Percentiles rank a stretch among this genome's conserved stretches.
Evolutionary conservation across 2,113 vertebrate genomes (phyloP).

Genomic region (Delphinus delphis): DNA sequence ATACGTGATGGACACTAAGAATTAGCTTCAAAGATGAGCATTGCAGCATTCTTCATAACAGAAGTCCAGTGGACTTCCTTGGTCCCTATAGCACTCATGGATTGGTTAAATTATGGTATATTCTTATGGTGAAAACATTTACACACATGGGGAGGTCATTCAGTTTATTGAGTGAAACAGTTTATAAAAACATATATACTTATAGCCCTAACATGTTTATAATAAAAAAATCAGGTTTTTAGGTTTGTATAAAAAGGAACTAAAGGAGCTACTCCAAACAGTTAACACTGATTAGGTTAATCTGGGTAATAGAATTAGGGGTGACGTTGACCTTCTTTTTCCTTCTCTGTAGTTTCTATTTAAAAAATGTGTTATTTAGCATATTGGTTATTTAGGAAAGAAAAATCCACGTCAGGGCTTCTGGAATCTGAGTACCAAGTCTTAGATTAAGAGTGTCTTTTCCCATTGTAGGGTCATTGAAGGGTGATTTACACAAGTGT

Average conservation of each 20-base stretch:
- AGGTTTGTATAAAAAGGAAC: not conserved
- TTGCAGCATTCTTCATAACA: not conserved
- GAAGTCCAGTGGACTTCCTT: not conserved
- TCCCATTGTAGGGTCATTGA: not conserved
- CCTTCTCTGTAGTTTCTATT: not conserved
- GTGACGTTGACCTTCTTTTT: not conserved
- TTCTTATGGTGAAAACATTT: not conserved
- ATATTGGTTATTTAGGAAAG: constrained; percentile 16
- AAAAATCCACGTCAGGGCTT: not conserved
- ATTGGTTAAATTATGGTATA: not conserved
- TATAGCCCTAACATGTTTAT: not conserved
- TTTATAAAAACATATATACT: not conserved
- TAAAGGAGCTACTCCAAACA: not conserved
- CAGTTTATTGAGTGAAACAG: not conserved
- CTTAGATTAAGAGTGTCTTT: not conserved
- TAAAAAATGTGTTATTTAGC: not conserved
- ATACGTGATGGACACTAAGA: not conserved
- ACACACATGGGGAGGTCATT: not conserved
- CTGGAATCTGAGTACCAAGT: not conserved
- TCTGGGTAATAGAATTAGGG: not conserved
- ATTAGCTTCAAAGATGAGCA: constrained; percentile 5
- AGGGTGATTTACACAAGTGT: not conserved
- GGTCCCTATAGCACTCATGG: not conserved
- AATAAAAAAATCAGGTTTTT: not conserved
- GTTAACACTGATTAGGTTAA: not conserved